These are phyloP conservation scores for Leptura quadrifasciata DNA, from an alignment of 2,888 invertebrate species.

Conservation along the genomic window DNA sequence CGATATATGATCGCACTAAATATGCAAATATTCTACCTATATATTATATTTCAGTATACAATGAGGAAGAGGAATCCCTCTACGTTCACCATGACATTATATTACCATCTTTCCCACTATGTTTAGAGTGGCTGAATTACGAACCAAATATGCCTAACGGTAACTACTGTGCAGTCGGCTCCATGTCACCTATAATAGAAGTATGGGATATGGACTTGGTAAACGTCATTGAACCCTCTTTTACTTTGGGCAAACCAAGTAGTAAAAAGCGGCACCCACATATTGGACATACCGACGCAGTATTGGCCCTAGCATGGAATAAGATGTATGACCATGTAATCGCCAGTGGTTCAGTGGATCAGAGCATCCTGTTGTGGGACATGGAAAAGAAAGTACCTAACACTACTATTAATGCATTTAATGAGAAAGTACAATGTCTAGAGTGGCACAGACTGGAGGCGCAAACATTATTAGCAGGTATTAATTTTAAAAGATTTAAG, in stretches of 20 bases:
- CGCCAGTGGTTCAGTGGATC: conserved; percentile 95
- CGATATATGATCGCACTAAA: neutral
- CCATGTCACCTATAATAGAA: conserved; percentile 93
- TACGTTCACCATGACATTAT: conserved; percentile 97
- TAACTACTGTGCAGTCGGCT: conserved; percentile 94
- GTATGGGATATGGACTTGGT: conserved; percentile 98
- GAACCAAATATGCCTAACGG: conserved; percentile 86
- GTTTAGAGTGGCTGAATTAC: conserved; percentile 94
- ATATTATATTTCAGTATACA: conserved; percentile 82
- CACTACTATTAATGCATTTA: conserved; percentile 83
- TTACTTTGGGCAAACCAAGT: conserved; percentile 82
- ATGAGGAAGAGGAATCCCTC: conserved; percentile 90
- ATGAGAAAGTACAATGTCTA: conserved; percentile 89
- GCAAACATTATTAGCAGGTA: conserved; percentile 83
- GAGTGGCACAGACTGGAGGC: conserved; percentile 90
- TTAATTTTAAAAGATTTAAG: conserved; percentile 18
- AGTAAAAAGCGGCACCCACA: conserved; percentile 83
- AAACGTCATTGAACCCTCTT: conserved; percentile 92
- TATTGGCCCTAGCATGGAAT: conserved; percentile 95
- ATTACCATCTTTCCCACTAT: conserved; percentile 91
- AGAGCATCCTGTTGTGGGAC: conserved; percentile 93
- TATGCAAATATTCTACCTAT: neutral
- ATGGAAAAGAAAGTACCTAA: conserved; percentile 87
- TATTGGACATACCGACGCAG: conserved; percentile 91
- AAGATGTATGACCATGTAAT: conserved; percentile 86